Conservation (phyloP, 2,113 vertebrate species). For the Callionymus lyra region DNA sequence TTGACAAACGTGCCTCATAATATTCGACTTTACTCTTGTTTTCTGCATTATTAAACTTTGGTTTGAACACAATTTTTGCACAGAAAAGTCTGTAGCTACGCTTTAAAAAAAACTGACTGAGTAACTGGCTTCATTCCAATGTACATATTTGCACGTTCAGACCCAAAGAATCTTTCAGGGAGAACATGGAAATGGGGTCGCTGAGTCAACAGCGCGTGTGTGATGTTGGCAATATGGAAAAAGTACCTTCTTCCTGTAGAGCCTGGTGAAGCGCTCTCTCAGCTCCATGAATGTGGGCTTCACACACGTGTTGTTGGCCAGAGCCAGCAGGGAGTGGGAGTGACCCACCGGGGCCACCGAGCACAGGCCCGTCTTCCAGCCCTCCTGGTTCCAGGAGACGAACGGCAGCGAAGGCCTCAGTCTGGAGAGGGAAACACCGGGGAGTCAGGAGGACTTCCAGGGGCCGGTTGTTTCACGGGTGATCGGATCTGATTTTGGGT, state of each 20-base stretch:
- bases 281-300: conserved; percentile 82
- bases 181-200: background rate
- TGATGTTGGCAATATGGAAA: background rate
- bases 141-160: background rate
- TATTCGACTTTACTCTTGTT: background rate
- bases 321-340: conserved; percentile 79
- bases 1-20: background rate
- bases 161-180: background rate
- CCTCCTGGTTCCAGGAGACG: conserved; percentile 93
- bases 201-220: background rate
- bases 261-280: conserved; percentile 75
- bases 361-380: conserved; percentile 93
- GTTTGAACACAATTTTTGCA: background rate
- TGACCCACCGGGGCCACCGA: conserved; percentile 88
- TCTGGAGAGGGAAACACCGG: conserved; percentile 56
- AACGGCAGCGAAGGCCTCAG: conserved; percentile 82
- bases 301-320: conserved; percentile 91
- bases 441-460: too few species aligned
- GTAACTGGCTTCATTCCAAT: background rate
- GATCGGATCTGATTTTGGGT: too few species aligned
- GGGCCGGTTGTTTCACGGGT: too few species aligned
- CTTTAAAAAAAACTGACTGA: background rate
- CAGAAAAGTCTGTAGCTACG: background rate
- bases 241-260: conserved; percentile 88
- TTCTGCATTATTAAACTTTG: too few species aligned